phyloP scores from a whole-genome alignment of 2,888 invertebrate species.

The Caenorhabditis angaria region DNA sequence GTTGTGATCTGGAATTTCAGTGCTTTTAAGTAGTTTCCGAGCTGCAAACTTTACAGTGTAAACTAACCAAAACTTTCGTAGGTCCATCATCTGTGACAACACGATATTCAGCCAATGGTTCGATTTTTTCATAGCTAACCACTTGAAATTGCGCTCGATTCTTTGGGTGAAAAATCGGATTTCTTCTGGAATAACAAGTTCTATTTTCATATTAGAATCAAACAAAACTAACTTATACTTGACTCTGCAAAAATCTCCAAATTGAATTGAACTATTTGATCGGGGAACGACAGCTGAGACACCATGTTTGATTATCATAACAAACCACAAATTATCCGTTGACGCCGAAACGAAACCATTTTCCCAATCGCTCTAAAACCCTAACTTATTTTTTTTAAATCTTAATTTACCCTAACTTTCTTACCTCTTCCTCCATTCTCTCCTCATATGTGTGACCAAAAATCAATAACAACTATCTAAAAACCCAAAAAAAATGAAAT shows the following conservation, averaged over 20 bases:
- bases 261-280: neutral
- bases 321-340: constrained; percentile 7
- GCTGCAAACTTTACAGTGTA: constrained; percentile 4
- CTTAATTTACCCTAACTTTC: neutral
- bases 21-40: too few species aligned
- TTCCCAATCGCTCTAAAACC: neutral
- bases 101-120: neutral
- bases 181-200: neutral
- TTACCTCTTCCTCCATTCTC: neutral
- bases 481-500: neutral
- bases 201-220: too few species aligned
- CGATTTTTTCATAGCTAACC: neutral
- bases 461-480: neutral
- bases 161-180: constrained; percentile 8
- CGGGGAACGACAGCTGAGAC: constrained; percentile 7
- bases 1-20: constrained; percentile 25
- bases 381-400: too few species aligned
- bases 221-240: constrained; percentile 15
- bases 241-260: constrained; percentile 14
- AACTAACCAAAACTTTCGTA: neutral
- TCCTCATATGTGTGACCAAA: neutral
- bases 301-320: constrained; percentile 19
- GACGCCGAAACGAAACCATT: neutral
- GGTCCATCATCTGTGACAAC: neutral
- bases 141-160: constrained; percentile 13